Percentiles rank a stretch among this genome's conserved stretches.
These are phyloP conservation scores for Microtus montanus DNA, from an alignment of 2,113 vertebrate genomes.

Conservation along the genomic window DNA sequence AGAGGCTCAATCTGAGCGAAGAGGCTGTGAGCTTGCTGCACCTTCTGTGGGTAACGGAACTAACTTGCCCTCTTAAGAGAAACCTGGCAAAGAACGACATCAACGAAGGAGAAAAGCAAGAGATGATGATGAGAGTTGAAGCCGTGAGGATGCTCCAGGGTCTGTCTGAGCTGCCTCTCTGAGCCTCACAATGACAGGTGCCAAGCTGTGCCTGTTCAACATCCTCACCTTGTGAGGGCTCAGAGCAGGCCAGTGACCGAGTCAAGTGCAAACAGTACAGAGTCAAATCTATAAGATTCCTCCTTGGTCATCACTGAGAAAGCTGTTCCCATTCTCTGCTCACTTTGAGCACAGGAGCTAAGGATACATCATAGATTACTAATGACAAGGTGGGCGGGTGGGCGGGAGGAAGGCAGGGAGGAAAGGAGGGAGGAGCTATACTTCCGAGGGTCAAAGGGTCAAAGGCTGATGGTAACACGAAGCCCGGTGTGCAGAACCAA, in stretches of 20 bases:
- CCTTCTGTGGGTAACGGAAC: background rate
- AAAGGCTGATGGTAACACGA: background rate
- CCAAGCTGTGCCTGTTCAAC: background rate
- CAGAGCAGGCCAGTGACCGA: background rate
- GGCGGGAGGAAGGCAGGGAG: accelerated
- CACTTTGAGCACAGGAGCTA: background rate
- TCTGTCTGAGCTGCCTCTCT: background rate
- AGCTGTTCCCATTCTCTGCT: background rate
- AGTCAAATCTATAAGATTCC: too few relatives aligned
- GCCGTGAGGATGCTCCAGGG: background rate
- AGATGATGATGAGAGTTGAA: background rate
- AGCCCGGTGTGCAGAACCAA: background rate
- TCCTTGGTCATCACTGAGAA: background rate
- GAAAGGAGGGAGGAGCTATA: background rate
- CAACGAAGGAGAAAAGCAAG: background rate
- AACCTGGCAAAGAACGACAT: background rate
- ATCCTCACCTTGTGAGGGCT: background rate
- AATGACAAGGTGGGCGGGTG: background rate
- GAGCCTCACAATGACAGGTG: background rate
- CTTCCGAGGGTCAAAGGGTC: background rate
- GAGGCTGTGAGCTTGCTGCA: background rate
- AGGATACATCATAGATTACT: background rate
- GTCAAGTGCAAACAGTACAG: background rate
- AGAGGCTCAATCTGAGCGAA: background rate
- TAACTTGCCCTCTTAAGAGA: background rate